These are phyloP conservation scores for Aphidoletes aphidimyza DNA, from an alignment of 2,888 invertebrate species.

Conservation along the genomic window DNA sequence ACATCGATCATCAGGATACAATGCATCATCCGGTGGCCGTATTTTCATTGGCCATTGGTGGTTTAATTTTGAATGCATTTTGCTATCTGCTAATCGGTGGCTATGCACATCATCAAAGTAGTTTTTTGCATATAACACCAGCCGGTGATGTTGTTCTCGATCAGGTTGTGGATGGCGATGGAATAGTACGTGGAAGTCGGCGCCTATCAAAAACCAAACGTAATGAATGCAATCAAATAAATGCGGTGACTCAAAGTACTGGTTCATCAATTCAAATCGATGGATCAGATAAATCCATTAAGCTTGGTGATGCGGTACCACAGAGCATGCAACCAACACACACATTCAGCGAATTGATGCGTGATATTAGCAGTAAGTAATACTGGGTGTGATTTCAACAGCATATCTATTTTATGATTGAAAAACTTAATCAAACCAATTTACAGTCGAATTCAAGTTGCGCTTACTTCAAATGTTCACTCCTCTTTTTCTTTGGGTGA, in stretches of 20 bases:
- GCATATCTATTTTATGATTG: neutral
- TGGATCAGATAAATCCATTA: neutral
- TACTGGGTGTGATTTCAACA: no score
- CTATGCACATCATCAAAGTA: conserved; percentile 78
- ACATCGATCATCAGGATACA: conserved; percentile 77
- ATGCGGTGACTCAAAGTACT: conserved; percentile 58
- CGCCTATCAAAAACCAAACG: conserved; percentile 67
- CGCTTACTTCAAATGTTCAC: conserved; percentile 53
- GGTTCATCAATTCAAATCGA: conserved; percentile 55
- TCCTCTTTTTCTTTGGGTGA: no score
- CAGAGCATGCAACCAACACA: conserved; percentile 67
- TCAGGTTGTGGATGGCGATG: conserved; percentile 66
- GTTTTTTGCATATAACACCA: conserved; percentile 74
- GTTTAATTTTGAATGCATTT: conserved; percentile 79
- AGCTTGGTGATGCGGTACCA: conserved; percentile 56
- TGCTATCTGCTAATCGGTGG: conserved; percentile 86
- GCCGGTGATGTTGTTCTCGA: conserved; percentile 73
- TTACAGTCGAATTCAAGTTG: neutral
- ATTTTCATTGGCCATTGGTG: conserved; percentile 76
- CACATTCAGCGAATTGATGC: conserved; percentile 71
- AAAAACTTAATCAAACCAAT: neutral
- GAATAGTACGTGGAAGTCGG: conserved; percentile 66
- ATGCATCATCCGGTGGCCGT: conserved; percentile 81
- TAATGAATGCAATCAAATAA: conserved; percentile 58
- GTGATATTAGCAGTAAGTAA: conserved; percentile 72